Base-by-base conservation (phyloP, 2,797 vertebrate genomes). In the Labeo calbasu region DNA sequence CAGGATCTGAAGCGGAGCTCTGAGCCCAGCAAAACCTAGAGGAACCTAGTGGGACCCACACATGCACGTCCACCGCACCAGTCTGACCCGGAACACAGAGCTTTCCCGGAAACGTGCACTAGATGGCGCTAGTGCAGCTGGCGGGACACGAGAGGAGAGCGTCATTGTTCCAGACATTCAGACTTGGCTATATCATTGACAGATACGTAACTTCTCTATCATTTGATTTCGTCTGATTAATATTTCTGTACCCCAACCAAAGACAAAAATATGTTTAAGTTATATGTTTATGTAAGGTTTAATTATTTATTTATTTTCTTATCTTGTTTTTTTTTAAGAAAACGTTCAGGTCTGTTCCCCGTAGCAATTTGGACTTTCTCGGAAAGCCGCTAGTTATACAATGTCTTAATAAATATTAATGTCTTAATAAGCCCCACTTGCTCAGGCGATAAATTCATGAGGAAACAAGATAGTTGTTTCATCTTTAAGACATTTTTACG, bases 51-150 rank as follows among this genome's bases (percentile, higher is more conserved):
- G 48, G 68, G 81, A 71, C 73, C 46, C 82, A 82, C 82, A 80
- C 83, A 72, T 86, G 85, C 61, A 55, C 85, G 65, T 83, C 72
- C 46, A 79, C 85, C 86, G 84, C 77, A 86, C 94, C 94, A 94
- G 94, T 94, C 93, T 94, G 93, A 91, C 89, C 90, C 91, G 89
- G 92, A 95, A 93, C 90, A 90, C 91, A 93, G 92, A 93, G 91
- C 89, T 93, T 87, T 87, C 87, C 91, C 85, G 89, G 86, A 90
- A 88, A 78, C 50, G 80, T 90, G 90, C 88, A 89, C 85, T 87
- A 91, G 87, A 91, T 88, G 88, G 88, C 76, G 88, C 85, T 89
- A 81, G 85, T 89, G 90, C 81, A 57, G 10, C 87, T 51, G 86
- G 83, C 77, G 77, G 48, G 48, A 72, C 84, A 40, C 82, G 40